Evolutionary conservation across 2,797 vertebrate species (phyloP), one percentile per base, ranked within the genome.

Genomic region (Megaceryle alcyon): DNA sequence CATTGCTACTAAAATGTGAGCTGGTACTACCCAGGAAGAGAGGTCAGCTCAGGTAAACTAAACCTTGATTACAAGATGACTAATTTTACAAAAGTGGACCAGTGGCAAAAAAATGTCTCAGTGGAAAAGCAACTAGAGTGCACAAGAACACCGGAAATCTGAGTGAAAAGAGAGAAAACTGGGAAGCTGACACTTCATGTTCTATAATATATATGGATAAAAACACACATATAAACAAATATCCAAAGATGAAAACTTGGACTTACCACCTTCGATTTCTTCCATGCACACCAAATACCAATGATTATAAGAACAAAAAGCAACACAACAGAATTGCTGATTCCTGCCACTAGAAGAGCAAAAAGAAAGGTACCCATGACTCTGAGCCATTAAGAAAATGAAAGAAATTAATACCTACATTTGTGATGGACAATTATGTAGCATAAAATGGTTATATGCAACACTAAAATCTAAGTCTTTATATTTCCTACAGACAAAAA

Each of bases 321-420:
- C 4, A 94, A 2, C 44, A 75, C 31, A 29, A 84, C 9, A 51
- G 26, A 31, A 96, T 94, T 90, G 91, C 80, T 79, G 77, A 93
- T 21, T 86, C 39, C 92, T 90, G 90, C 44, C 82, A 85, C 95
- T 96, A 64, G 82, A 93, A 88, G 21, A 94, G 14, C 14, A 82
- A 82, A 82, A 82, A 70, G 41, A 86, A 88, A 86, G 28, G 19
- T 21, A 84, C 7, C 10, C 22, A 22, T 90, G 41, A 93, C 12
- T 69, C 7, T 17, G 76, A 60, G 7, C 7, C 31, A 79, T 60
- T 63, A 72, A 26, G n/a, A 51, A 86, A 48, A 70, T 29, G 7
- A 20, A 65, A 70, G 35, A 77, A 68, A 29, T 2, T 11, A 59
- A n/a, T 51, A 66, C 11, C 37, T 70, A n/a, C 39, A 9, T 69